Evolutionary conservation across 2,888 invertebrate genomes (phyloP), one percentile per base, ranked within the genome.

Genomic region (Antheraea yamamai): DNA sequence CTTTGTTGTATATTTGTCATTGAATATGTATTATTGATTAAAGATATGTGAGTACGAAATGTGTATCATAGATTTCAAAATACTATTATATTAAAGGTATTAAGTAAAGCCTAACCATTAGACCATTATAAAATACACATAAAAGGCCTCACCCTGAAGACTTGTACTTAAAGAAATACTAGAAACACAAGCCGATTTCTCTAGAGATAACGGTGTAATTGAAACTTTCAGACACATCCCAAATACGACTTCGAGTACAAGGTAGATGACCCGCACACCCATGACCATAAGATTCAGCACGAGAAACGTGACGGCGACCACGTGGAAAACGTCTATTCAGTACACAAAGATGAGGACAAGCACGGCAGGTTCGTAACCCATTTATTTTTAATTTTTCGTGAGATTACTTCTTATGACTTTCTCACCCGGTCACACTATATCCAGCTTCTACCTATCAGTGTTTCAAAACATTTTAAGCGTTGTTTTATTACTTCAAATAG

Each of bases 181-280:
- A 61, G 23, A 61, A 61, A 61, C 47, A 23, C n/a, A n/a, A 23
- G 3, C 4, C 6, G 20, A 7, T n/a, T 30, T 20, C n/a, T 16
- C 4, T 55, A 51, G 8, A 47, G 1, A 16, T 6, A 23, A 47
- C 3, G 68, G 10, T 14, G n/a, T 12, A 52, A 4, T 18, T 64
- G n/a, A 35, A 30, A 47, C 39, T 30, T 77, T 23, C 75, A 79
- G 85, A 78, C 66, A 35, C 64, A 75, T 71, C 73, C 73, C n/a
- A 73, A 73, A 47, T 73, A 73, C 39, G 58, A 73, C 20, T 89
- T 87, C 81, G 88, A 85, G 79, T 91, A 91, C 79, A 88, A 88
- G 75, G 91, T 91, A 23, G 80, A 86, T 78, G 91, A 91, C 79
- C 85, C 84, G 52, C 87, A 89, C 80, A 91, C 91, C 76, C 89